Conservation (phyloP, 1,140 invertebrate genomes). For the Sycobia sp. region DNA sequence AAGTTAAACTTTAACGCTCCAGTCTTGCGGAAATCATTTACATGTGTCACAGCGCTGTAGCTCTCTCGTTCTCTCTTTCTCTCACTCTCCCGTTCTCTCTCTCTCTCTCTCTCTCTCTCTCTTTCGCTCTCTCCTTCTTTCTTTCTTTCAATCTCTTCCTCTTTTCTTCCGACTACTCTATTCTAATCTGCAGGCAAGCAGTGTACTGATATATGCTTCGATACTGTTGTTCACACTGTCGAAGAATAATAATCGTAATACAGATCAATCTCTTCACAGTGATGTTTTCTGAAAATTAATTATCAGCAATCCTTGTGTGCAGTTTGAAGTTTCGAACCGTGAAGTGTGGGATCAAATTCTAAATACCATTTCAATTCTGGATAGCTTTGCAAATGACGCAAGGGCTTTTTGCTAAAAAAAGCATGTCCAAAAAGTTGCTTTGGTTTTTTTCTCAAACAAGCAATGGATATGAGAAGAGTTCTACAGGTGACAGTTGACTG, state of each 20-base stretch:
- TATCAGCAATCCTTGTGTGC: too few species aligned
- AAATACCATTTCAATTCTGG: too few species aligned
- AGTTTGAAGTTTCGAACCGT: too few species aligned
- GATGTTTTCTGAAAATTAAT: too few species aligned
- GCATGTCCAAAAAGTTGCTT: neutral
- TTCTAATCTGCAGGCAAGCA: too few species aligned
- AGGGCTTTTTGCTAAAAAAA: neutral
- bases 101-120: slow-evolving; percentile 8
- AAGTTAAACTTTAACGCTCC: neutral
- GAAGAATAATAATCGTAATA: too few species aligned
- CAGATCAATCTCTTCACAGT: too few species aligned
- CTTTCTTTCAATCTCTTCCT: neutral
- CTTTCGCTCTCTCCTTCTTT: neutral
- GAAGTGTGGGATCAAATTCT: too few species aligned
- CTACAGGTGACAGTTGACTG: slow-evolving; percentile 6
- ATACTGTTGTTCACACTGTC: too few species aligned
- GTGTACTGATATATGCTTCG: too few species aligned
- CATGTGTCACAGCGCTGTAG: neutral
- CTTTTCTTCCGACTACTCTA: neutral
- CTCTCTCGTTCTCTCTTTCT: neutral
- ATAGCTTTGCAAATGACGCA: too few species aligned
- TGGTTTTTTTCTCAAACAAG: neutral
- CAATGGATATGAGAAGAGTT: neutral
- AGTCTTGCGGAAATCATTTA: slow-evolving; percentile 22
- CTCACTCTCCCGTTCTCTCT: neutral